Conservation (phyloP, 1,140 invertebrate species). For the Octopus sinensis region DNA sequence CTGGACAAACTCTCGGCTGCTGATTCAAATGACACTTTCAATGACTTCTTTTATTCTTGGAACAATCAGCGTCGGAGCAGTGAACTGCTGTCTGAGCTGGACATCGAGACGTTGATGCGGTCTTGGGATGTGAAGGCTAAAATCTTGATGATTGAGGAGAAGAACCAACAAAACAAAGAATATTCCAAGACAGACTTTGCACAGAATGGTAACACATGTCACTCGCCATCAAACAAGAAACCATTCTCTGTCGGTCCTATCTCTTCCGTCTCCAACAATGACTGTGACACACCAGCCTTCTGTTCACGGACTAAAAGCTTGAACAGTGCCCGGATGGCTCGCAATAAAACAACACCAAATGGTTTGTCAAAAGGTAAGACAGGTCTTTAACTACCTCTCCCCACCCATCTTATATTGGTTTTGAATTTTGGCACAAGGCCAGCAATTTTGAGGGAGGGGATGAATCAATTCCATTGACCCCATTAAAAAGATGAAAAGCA, state of each 20-base stretch:
- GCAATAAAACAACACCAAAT: not conserved
- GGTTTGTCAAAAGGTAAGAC: constrained; percentile 6
- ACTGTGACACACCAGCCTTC: not conserved
- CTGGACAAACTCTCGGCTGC: not conserved
- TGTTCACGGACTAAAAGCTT: not conserved
- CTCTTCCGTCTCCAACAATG: not conserved
- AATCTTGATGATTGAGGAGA: not conserved
- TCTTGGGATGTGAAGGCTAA: not conserved
- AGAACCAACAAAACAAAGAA: not conserved
- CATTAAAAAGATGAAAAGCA: too few species aligned
- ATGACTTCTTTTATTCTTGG: not conserved
- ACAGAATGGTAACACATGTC: not conserved
- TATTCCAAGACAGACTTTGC: not conserved
- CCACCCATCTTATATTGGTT: not conserved
- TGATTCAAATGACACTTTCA: not conserved
- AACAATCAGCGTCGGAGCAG: not conserved
- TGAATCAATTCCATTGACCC: too few species aligned
- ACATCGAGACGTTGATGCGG: not conserved
- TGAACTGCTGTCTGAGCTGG: not conserved
- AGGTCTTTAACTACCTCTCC: not conserved
- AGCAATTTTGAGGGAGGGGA: too few species aligned
- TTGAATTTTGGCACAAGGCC: too few species aligned
- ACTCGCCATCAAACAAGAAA: not conserved
- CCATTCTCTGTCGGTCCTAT: not conserved
- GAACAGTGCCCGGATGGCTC: not conserved